Conservation (phyloP, 1,140 invertebrate genomes). For the Scaptomyza pallida region DNA sequence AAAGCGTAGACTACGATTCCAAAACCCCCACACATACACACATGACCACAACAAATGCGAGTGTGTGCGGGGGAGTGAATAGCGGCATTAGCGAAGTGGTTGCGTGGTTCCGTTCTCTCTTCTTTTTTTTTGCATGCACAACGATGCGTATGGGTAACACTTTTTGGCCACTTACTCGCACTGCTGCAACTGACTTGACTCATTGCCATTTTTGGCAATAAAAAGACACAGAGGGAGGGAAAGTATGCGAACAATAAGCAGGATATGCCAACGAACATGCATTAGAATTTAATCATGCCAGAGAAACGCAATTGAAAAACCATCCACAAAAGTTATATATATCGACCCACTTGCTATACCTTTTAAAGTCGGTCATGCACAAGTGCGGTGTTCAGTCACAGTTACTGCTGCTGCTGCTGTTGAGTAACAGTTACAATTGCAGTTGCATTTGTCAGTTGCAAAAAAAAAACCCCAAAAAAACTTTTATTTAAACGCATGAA, state of each 20-base stretch:
- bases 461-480: background rate
- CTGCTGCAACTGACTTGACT: slow-evolving; percentile 62
- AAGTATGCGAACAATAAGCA: background rate
- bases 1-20: slow-evolving; percentile 37
- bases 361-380: slow-evolving; percentile 46
- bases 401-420: background rate
- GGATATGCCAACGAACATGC: slow-evolving; percentile 25
- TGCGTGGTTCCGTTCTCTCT: slow-evolving; percentile 2
- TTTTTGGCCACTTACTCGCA: slow-evolving; percentile 51
- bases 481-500: background rate
- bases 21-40: slow-evolving; percentile 49
- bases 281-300: slow-evolving; percentile 77
- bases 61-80: slow-evolving; percentile 29
- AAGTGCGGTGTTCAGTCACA: slow-evolving; percentile 16
- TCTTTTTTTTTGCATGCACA: background rate
- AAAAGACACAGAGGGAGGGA: too few species aligned
- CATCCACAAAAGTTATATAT: slow-evolving; percentile 57
- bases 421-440: slow-evolving; percentile 1
- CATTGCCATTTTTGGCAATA: slow-evolving; percentile 54
- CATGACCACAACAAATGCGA: slow-evolving; percentile 62
- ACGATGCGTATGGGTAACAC: background rate
- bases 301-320: slow-evolving; percentile 67
- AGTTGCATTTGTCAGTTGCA: slow-evolving; percentile 18
- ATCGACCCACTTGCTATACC: slow-evolving; percentile 30
- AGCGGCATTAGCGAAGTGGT: slow-evolving; percentile 29